phyloP scores from a whole-genome alignment of 2,113 vertebrate species.

The Podiceps cristatus region DNA sequence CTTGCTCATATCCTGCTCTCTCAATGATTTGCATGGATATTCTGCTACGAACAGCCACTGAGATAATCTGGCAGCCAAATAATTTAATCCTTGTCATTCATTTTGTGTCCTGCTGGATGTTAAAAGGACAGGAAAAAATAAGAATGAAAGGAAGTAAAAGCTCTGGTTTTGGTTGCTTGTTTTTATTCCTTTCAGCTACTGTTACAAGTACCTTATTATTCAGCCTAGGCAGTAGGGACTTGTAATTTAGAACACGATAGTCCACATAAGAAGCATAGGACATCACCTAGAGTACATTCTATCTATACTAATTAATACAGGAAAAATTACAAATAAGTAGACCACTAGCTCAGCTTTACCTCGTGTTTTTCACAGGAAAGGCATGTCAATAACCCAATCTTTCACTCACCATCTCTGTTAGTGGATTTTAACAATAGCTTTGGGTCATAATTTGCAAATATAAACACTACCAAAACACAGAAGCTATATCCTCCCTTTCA shows the following conservation, averaged over 20 bases:
- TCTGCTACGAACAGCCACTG: background rate
- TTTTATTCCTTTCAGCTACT: slow-evolving; percentile 15
- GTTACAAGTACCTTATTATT: background rate
- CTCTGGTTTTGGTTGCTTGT: background rate
- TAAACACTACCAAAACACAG: background rate
- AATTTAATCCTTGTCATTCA: background rate
- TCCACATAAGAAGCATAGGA: background rate
- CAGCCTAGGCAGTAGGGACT: background rate
- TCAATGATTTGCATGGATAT: background rate
- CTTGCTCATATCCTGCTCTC: background rate
- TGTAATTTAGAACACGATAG: background rate
- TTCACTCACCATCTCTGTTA: background rate
- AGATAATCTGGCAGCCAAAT: background rate
- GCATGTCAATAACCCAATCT: background rate
- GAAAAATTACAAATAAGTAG: background rate
- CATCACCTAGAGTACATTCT: background rate
- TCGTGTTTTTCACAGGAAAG: background rate
- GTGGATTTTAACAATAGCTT: background rate
- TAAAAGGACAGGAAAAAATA: background rate
- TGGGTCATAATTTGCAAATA: background rate
- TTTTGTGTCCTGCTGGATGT: background rate
- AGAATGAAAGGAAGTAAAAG: background rate
- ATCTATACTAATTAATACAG: background rate
- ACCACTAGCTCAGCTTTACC: background rate
- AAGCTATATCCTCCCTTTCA: background rate